Conservation (phyloP, 2,888 invertebrate species). For the Lithosia quadra region DNA sequence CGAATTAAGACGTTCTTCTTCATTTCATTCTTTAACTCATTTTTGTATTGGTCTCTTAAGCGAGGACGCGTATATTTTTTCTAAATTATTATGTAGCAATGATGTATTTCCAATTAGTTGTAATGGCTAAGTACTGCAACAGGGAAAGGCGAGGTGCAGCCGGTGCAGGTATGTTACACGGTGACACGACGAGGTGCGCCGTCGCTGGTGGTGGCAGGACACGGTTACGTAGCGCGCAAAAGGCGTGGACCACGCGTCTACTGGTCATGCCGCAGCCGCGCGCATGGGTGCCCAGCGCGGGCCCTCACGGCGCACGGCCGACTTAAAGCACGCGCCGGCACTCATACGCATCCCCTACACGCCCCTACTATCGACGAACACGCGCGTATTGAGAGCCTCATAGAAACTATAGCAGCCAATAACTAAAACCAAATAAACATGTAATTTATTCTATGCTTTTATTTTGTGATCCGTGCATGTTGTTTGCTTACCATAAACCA, state of each 20-base stretch:
- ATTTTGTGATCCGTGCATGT: conserved; percentile 8
- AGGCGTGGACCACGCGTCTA: conserved; percentile 78
- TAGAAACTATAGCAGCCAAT: conserved; percentile 69
- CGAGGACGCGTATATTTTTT: not conserved
- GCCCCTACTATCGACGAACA: conserved; percentile 61
- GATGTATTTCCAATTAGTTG: conserved; percentile 20
- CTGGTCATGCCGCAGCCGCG: conserved; percentile 78
- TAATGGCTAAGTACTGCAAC: conserved; percentile 38
- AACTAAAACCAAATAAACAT: conserved; percentile 23
- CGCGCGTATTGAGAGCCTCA: conserved; percentile 77
- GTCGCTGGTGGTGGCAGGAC: conserved; percentile 74
- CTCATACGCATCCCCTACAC: conserved; percentile 71
- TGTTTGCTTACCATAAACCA: not conserved
- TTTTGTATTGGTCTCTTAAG: not conserved
- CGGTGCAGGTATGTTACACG: conserved; percentile 71
- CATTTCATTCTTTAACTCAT: not conserved
- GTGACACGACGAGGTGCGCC: conserved; percentile 81
- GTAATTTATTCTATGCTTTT: not conserved
- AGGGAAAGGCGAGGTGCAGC: conserved; percentile 60
- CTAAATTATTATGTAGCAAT: no score
- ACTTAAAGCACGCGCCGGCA: conserved; percentile 59
- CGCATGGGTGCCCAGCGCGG: conserved; percentile 71
- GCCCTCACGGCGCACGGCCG: conserved; percentile 75
- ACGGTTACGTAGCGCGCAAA: conserved; percentile 77
- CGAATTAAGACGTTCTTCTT: conserved; percentile 20